These are phyloP conservation scores for Natator depressus DNA, from an alignment of 2,113 vertebrate species.

Conservation along the genomic window DNA sequence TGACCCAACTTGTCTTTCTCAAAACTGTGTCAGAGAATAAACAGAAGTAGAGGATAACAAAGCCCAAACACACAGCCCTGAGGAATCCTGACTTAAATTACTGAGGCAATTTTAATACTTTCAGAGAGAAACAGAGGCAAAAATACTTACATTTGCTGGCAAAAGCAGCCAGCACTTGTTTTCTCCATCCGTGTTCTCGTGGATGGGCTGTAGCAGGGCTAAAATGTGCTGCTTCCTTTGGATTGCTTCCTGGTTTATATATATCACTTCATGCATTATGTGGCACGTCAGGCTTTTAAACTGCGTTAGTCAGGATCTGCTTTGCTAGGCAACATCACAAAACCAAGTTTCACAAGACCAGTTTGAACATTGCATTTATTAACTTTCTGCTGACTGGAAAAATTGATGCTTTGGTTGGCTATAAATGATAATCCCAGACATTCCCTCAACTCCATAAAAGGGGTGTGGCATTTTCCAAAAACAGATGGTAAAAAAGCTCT, in stretches of 20 bases:
- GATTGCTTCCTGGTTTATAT: constrained; percentile 55
- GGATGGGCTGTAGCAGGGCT: constrained; percentile 1
- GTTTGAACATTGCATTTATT: neutral
- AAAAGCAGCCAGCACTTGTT: constrained; percentile 9
- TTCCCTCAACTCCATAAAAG: neutral
- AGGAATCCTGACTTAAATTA: neutral
- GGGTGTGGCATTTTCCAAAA: neutral
- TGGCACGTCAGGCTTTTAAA: constrained; percentile 32
- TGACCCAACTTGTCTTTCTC: neutral
- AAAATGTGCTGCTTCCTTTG: neutral
- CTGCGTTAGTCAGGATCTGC: neutral
- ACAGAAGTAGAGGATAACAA: neutral
- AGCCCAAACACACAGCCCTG: neutral
- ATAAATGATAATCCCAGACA: constrained; percentile 42
- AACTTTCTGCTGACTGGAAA: constrained; percentile 58
- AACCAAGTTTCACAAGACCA: constrained; percentile 56
- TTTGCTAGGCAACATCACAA: constrained; percentile 52
- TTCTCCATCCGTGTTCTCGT: constrained; percentile 35
- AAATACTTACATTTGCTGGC: constrained; percentile 63
- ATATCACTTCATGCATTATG: rapidly evolving
- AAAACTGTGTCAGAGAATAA: neutral
- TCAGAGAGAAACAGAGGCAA: neutral
- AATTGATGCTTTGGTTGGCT: neutral
- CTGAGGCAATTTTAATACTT: neutral
- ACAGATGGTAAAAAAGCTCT: neutral